Evolutionary conservation across 2,888 invertebrate genomes (phyloP).

Genomic region (Epinotia brunnichana): DNA sequence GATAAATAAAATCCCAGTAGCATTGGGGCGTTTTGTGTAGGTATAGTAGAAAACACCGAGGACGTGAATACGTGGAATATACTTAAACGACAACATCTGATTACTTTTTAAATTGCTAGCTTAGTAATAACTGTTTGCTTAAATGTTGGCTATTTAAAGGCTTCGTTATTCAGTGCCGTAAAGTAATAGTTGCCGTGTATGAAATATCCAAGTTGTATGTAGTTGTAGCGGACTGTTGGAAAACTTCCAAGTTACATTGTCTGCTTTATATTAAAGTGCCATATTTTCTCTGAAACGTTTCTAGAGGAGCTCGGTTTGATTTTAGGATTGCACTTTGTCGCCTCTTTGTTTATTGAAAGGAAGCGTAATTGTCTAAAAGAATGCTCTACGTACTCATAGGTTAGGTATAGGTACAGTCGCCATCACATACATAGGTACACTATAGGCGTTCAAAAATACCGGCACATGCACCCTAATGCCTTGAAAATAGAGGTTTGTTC

Average conservation of each 20-base stretch:
- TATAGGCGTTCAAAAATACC: too few species aligned
- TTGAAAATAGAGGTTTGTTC: too few species aligned
- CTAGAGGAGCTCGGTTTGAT: not conserved
- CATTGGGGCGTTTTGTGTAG: not conserved
- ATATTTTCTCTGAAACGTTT: slow-evolving; percentile 26
- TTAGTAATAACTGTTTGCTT: not conserved
- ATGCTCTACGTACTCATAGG: too few species aligned
- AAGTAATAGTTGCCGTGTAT: slow-evolving; percentile 30
- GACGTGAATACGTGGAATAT: not conserved
- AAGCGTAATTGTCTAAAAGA: not conserved
- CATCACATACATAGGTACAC: too few species aligned
- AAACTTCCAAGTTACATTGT: slow-evolving; percentile 35
- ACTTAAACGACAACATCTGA: not conserved
- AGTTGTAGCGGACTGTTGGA: slow-evolving; percentile 16
- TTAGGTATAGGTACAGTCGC: too few species aligned
- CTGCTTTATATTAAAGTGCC: slow-evolving; percentile 32
- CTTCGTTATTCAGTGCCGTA: slow-evolving; percentile 19
- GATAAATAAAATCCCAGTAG: not conserved
- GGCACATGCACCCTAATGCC: too few species aligned
- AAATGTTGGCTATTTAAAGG: slow-evolving; percentile 6
- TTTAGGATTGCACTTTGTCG: slow-evolving; percentile 2
- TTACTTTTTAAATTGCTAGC: not conserved
- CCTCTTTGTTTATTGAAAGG: not conserved
- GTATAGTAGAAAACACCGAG: not conserved
- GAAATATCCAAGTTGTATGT: slow-evolving; percentile 22